phyloP scores from a whole-genome alignment of 53 echinoderm and acorn worm genomes.

The Crossaster papposus region DNA sequence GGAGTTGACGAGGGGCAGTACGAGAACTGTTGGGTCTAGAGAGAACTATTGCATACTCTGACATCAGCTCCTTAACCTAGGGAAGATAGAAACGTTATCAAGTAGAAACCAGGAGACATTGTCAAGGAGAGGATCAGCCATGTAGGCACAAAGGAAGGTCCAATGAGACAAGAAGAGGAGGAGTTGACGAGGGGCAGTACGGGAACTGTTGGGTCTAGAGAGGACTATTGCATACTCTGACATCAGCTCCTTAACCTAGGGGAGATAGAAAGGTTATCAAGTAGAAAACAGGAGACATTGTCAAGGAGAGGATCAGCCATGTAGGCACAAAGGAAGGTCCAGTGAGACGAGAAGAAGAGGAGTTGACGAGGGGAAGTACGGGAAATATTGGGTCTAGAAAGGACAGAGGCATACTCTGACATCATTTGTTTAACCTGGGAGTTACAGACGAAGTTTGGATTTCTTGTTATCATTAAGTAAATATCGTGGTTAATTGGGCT shows the following conservation, averaged over 20 bases:
- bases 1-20: slow-evolving; percentile 72
- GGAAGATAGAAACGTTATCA: not conserved
- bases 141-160: slow-evolving; percentile 79
- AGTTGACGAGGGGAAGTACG: slow-evolving; percentile 73
- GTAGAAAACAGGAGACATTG: slow-evolving; percentile 59
- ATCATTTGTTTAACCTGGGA: slow-evolving; percentile 81
- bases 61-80: slow-evolving; percentile 85
- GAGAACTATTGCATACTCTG: slow-evolving; percentile 55
- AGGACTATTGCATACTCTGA: slow-evolving; percentile 56
- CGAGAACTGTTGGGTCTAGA: not conserved
- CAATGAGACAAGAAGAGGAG: slow-evolving; percentile 80
- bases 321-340: slow-evolving; percentile 83
- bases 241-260: slow-evolving; percentile 85
- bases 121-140: slow-evolving; percentile 77
- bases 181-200: slow-evolving; percentile 73
- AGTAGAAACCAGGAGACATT: slow-evolving; percentile 59
- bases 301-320: slow-evolving; percentile 78
- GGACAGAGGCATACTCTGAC: slow-evolving; percentile 54
- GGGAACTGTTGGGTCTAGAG: not conserved
- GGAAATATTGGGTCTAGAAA: slow-evolving; percentile 18
- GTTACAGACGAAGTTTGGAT: too few species aligned
- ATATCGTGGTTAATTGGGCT: too few species aligned
- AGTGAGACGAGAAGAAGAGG: slow-evolving; percentile 76
- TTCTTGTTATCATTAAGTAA: too few species aligned
- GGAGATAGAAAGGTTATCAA: not conserved